Percentiles rank a stretch among this genome's conserved stretches.
These are phyloP conservation scores for Drosophila guanche DNA, from an alignment of 1,140 invertebrate species.

Conservation along the genomic window DNA sequence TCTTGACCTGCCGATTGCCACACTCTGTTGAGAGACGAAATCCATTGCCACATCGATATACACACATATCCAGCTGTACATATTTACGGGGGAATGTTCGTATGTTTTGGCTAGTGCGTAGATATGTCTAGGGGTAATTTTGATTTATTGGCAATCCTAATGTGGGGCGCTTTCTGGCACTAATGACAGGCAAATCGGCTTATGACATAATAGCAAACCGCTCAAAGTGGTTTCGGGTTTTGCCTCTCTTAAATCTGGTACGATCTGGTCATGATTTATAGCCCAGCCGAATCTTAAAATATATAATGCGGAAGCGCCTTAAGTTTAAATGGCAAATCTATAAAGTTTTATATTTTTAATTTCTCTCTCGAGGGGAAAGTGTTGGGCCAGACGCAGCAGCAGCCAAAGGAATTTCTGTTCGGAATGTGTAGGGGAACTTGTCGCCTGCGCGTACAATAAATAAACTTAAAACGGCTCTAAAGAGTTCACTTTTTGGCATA, in stretches of 20 bases:
- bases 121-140: slow-evolving; percentile 49
- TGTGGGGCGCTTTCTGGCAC: slow-evolving; percentile 36
- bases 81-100: slow-evolving; percentile 4
- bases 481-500: slow-evolving; percentile 30
- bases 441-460: slow-evolving; percentile 55
- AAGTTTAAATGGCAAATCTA: slow-evolving; percentile 65
- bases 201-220: slow-evolving; percentile 69
- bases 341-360: slow-evolving; percentile 64
- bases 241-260: slow-evolving; percentile 1
- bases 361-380: slow-evolving; percentile 8
- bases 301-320: slow-evolving; percentile 55
- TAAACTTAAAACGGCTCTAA: slow-evolving; percentile 32
- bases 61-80: slow-evolving; percentile 2
- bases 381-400: slow-evolving; percentile 9
- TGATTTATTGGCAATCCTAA: slow-evolving; percentile 74
- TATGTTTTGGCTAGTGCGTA: no score
- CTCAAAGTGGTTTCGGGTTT: slow-evolving; percentile 12
- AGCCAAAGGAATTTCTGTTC: background rate
- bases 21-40: slow-evolving; percentile 38
- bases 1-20: slow-evolving; percentile 48
- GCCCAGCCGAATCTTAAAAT: slow-evolving; percentile 31
- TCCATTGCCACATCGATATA: slow-evolving; percentile 26
- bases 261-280: slow-evolving; percentile 59
- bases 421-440: slow-evolving; percentile 40
- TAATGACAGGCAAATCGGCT: slow-evolving; percentile 76